These are phyloP conservation scores for Sericinus montela DNA, from an alignment of 2,888 invertebrate species.

Conservation along the genomic window DNA sequence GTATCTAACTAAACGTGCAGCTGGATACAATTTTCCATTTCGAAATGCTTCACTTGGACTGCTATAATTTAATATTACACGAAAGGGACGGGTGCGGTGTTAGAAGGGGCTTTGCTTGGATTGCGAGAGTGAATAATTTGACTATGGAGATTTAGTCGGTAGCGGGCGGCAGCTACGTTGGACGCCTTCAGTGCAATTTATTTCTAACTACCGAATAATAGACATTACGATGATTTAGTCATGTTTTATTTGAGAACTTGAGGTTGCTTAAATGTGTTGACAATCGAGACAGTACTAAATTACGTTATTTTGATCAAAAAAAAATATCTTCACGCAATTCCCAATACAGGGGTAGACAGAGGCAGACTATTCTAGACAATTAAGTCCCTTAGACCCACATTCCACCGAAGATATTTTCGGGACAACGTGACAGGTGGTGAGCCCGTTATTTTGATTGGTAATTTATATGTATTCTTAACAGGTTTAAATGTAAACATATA, in stretches of 20 bases:
- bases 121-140: constrained; percentile 75
- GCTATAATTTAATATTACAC: constrained; percentile 77
- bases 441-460: too few relatives aligned
- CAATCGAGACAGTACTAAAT: too few relatives aligned
- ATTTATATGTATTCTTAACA: too few relatives aligned
- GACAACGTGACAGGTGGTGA: too few relatives aligned
- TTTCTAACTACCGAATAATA: constrained; percentile 54
- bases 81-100: constrained; percentile 45
- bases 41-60: constrained; percentile 65
- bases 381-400: too few relatives aligned
- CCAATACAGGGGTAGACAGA: too few relatives aligned
- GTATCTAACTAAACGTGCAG: constrained; percentile 43
- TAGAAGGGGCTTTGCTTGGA: constrained; percentile 61
- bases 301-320: too few relatives aligned
- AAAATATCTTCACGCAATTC: too few relatives aligned
- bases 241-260: not conserved
- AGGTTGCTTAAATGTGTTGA: too few relatives aligned
- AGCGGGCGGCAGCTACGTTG: constrained; percentile 37
- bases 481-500: too few relatives aligned
- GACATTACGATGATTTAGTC: constrained; percentile 30
- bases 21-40: constrained; percentile 68
- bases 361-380: too few relatives aligned
- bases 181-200: constrained; percentile 54
- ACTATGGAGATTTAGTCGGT: constrained; percentile 60
- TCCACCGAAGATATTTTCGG: too few relatives aligned